Evolutionary conservation across 2,113 vertebrate species (phyloP).

Genomic region (Takifugu bimaculatus): DNA sequence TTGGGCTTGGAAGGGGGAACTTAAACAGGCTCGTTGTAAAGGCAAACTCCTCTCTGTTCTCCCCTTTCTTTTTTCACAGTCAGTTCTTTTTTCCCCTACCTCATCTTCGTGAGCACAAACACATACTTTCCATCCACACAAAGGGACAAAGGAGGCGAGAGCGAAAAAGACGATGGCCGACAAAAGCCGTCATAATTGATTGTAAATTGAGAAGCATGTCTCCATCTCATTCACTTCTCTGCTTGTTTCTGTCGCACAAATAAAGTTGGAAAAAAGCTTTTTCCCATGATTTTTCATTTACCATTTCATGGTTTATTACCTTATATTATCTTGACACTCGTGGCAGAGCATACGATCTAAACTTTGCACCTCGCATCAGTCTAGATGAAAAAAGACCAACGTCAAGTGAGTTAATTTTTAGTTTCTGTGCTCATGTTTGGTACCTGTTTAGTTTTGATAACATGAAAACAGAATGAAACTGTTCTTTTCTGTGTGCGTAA

Average conservation of each 20-base stretch:
- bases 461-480: not conserved
- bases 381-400: too few relatives aligned
- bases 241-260: not conserved
- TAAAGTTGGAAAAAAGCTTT: not conserved
- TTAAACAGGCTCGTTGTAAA: constrained; percentile 45
- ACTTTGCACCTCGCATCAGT: too few relatives aligned
- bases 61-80: constrained; percentile 9
- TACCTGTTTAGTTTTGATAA: too few relatives aligned
- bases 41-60: constrained; percentile 50
- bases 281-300: too few relatives aligned
- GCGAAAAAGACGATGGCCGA: constrained; percentile 16
- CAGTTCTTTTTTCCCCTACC: constrained; percentile 23
- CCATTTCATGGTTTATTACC: too few relatives aligned
- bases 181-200: constrained; percentile 81
- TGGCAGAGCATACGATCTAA: too few relatives aligned
- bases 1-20: constrained; percentile 9
- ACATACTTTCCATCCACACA: constrained; percentile 26
- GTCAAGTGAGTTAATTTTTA: too few relatives aligned
- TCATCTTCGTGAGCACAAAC: constrained; percentile 39
- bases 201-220: constrained; percentile 85
- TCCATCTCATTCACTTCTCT: constrained; percentile 1
- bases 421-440: too few relatives aligned
- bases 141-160: constrained; percentile 28
- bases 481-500: not conserved
- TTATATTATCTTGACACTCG: too few relatives aligned